These are phyloP conservation scores for Parnassius orleans DNA, from an alignment of 2,888 invertebrate species.

Conservation along the genomic window DNA sequence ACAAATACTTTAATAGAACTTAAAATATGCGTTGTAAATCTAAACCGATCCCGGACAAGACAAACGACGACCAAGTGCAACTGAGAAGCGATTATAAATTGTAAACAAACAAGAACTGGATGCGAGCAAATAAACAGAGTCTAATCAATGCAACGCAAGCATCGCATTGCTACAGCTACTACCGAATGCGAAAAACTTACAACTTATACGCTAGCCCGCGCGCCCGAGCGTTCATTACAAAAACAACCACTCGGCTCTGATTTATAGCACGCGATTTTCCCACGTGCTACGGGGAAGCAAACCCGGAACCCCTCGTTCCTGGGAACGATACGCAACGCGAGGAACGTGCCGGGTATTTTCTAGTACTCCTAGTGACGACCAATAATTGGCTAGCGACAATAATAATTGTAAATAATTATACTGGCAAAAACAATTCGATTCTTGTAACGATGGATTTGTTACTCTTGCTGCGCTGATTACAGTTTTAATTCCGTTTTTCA, in stretches of 20 bases:
- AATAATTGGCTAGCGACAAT: conserved; percentile 40
- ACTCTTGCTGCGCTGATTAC: conserved; percentile 17
- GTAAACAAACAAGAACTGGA: conserved; percentile 25
- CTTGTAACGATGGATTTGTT: conserved; percentile 22
- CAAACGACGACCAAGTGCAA: conserved; percentile 9
- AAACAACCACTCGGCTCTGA: conserved; percentile 53
- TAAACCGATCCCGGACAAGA: neutral
- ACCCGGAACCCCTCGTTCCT: conserved; percentile 66
- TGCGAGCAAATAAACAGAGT: conserved; percentile 3
- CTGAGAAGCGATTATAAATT: conserved; percentile 20
- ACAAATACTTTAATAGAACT: neutral
- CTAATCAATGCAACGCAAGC: conserved; percentile 5
- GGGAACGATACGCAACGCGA: conserved; percentile 58
- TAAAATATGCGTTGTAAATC: neutral
- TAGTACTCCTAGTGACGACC: conserved; percentile 40
- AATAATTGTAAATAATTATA: conserved; percentile 34
- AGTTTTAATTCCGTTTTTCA: conserved; percentile 22
- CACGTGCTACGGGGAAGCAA: conserved; percentile 74
- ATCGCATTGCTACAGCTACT: conserved; percentile 12
- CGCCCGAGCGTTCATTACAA: conserved; percentile 34
- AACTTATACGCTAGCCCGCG: conserved; percentile 27
- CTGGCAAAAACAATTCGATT: conserved; percentile 13
- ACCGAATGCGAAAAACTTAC: conserved; percentile 19
- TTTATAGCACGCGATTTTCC: conserved; percentile 70
- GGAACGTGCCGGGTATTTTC: conserved; percentile 56